Base-by-base conservation (phyloP, 2,888 invertebrate genomes). In the Phyllotreta striolata region DNA sequence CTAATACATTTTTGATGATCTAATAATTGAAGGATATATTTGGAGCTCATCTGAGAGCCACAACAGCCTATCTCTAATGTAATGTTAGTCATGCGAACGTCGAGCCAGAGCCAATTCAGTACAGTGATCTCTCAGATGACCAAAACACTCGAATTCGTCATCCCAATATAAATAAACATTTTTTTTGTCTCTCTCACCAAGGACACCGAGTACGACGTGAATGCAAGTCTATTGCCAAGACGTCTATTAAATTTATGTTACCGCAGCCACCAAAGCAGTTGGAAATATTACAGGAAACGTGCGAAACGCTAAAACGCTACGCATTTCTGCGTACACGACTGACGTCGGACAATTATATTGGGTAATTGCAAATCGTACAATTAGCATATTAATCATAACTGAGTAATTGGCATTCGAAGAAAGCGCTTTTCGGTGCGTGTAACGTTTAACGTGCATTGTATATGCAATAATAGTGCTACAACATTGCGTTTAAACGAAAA, bases 71-170 rank as follows among this genome's bases (percentile, higher is more conserved):
- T 24, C 24, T 24, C 2, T 24, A 24, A 24, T 24, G 24, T 24
- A 24, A 62, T 40, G 51, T 67, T 67, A 67, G 61, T 65, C 65
- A 63, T 55, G 35, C 49, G 52, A 58, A 66, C 64, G 62, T 62
- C 60, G 62, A 62, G 64, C 67, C 66, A 66, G 62, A 62, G 64
- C 67, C 66, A 66, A 68, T 68, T 64, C 65, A 68, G 67, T 68
- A 68, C 67, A 68, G 59, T 68, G 67, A 68, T 68, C 67, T 68
- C 63, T 59, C 63, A 63, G 63, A 64, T 65, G 65, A 68, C 62
- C 64, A 66, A 68, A 68, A 65, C 65, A 68, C 62, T 66, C 62
- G 49, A 63, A 68, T 68, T 68, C 66, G 67, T 68, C 67, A 68
- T 63, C 59, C 55, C 58, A 66, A 65, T 66, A 68, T 68, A 68